phyloP scores from a whole-genome alignment of 2,888 invertebrate genomes.

The Morinoia aosen region DNA sequence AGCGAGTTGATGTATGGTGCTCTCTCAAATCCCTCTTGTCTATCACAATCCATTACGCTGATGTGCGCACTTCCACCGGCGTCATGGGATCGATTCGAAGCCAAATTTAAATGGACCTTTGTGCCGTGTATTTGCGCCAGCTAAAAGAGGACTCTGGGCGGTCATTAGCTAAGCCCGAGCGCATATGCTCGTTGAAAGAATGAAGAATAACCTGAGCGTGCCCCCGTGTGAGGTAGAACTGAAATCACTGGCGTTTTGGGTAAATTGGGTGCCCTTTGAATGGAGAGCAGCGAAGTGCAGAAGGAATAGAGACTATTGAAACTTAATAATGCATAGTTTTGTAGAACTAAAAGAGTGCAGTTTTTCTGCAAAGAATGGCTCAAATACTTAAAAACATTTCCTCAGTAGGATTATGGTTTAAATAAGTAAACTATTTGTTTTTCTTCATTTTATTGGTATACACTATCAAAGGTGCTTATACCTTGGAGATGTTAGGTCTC shows the following conservation, averaged over 20 bases:
- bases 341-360: background rate
- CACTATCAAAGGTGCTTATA: background rate
- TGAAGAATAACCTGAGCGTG: background rate
- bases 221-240: background rate
- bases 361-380: no score
- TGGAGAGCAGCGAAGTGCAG: background rate
- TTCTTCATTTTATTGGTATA: background rate
- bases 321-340: background rate
- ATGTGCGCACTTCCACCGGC: constrained; percentile 29
- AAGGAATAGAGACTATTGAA: background rate
- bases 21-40: constrained; percentile 47
- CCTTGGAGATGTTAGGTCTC: background rate
- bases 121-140: constrained; percentile 35
- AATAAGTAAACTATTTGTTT: background rate
- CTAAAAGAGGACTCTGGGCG: constrained; percentile 28
- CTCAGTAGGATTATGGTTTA: background rate
- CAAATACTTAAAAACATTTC: no score
- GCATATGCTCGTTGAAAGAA: constrained; percentile 1
- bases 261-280: background rate
- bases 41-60: constrained; percentile 45
- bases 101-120: constrained; percentile 40
- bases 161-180: constrained; percentile 42
- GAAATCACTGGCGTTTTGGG: background rate
- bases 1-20: background rate
- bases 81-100: constrained; percentile 23